Percentiles rank a stretch among this genome's conserved stretches.
These are phyloP conservation scores for Nephotettix cincticeps DNA, from an alignment of 1,140 invertebrate species.

Conservation along the genomic window DNA sequence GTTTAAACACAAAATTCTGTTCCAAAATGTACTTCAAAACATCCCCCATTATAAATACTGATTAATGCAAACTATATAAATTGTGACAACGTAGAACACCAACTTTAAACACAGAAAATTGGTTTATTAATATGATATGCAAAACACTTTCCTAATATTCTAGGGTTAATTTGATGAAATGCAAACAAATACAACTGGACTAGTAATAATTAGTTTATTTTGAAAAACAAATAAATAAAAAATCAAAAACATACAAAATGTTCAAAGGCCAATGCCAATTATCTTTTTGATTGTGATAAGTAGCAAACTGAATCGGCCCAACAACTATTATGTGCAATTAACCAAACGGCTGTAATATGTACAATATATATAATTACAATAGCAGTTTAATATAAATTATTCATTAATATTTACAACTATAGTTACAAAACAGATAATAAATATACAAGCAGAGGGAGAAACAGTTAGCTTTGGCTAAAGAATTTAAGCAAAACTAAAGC, in stretches of 20 bases:
- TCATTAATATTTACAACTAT: not conserved
- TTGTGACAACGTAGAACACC: too few species aligned
- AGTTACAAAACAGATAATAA: slow-evolving; percentile 10
- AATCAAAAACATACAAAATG: not conserved
- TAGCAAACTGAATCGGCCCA: not conserved
- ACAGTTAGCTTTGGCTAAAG: too few species aligned
- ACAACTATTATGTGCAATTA: not conserved
- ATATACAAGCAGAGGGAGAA: not conserved
- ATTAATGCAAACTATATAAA: too few species aligned
- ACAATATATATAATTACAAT: slow-evolving; percentile 10
- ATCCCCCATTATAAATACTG: too few species aligned
- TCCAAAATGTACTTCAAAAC: too few species aligned
- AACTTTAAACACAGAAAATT: too few species aligned
- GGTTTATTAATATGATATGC: too few species aligned
- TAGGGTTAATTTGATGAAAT: too few species aligned
- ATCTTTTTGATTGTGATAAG: slow-evolving; percentile 1
- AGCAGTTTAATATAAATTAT: slow-evolving; percentile 8
- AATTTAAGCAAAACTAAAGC: too few species aligned
- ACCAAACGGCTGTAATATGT: not conserved
- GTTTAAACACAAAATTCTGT: too few species aligned
- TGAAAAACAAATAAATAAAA: slow-evolving; percentile 8
- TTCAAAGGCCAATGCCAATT: slow-evolving; percentile 1
- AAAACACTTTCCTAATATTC: too few species aligned
- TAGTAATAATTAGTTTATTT: not conserved
- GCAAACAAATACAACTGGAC: not conserved